Conservation (phyloP, 2,113 vertebrate genomes). For the Mandrillus leucophaeus region DNA sequence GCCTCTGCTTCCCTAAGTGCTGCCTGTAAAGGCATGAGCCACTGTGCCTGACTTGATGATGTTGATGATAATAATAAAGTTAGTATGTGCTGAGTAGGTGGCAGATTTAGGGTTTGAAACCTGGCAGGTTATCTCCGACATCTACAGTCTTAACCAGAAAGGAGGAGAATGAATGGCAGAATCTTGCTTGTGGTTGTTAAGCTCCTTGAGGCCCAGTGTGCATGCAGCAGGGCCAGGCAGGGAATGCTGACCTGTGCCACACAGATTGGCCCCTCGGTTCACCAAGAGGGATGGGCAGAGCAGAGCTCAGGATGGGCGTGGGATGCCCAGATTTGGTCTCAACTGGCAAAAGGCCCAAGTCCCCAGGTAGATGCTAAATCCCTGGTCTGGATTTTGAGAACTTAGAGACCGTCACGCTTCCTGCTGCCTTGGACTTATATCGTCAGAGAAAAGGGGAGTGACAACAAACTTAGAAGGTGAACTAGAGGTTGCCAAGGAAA, state of each 20-base stretch:
- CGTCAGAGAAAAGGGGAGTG: neutral
- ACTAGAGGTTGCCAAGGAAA: neutral
- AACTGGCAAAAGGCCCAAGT: neutral
- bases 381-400: neutral
- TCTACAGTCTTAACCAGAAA: neutral
- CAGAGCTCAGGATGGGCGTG: neutral
- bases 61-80: neutral
- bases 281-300: neutral
- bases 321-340: neutral
- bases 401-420: neutral
- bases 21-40: too few relatives aligned
- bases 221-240: neutral
- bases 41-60: neutral
- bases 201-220: neutral
- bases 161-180: neutral
- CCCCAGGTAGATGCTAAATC: neutral
- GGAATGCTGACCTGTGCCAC: neutral
- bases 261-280: neutral
- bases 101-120: neutral
- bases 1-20: too few relatives aligned
- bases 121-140: neutral
- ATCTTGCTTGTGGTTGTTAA: neutral
- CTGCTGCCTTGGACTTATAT: neutral
- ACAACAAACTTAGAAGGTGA: neutral
- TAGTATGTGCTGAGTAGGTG: neutral